Base-by-base conservation (phyloP, 2,113 vertebrate species). In the Centropus unirufus region DNA sequence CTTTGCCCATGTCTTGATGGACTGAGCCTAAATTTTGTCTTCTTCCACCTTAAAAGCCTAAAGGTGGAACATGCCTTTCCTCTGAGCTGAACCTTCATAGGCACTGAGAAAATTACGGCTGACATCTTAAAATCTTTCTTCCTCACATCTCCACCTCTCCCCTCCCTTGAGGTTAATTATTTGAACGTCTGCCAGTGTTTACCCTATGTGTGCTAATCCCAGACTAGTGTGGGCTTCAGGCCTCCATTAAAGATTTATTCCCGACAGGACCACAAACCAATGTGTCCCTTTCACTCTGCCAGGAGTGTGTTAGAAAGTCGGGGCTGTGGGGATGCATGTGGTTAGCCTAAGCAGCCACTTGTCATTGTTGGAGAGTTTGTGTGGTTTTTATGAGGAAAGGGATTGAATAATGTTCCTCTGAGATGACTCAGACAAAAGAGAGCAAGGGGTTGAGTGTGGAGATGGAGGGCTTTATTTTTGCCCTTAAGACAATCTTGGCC, bases 331-430 rank as follows among this genome's bases (percentile, higher is more conserved):
- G 74, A 95, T 96, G 83, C 89, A 92, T 97, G 97, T 98, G 97
- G 98, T 98, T 97, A 97, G 97, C 94, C 94, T 81, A 92, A 87
- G 87, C 23, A 85, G 96, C 95, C 89, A 95, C 90, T 97, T 96
- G 90, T 95, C 95, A 80, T 97, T 95, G 88, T 75, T 92, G 93
- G 89, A 94, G 84, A 86, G 86, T 44, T 62, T 94, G 24, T 95
- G 96, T 96, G 95, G 96, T 95, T 96, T 98, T 95, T 44, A n/a
- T 40, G 49, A 95, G 80, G 69, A 89, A 95, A 89, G 58, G 19
- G 63, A 51, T 83, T 80, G 32, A 92, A 88, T 54, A 88, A 46
- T 72, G 72, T 74, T 93, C 61, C 79, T 78, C 73, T 90, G 88
- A 94, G 73, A 3, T 62, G 57, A 58, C 30, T 78, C 36, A 42